Percentiles rank a stretch among this genome's conserved stretches.
Conservation (phyloP, 1,140 invertebrate species). For the Stegodyphus mimosarum region DNA sequence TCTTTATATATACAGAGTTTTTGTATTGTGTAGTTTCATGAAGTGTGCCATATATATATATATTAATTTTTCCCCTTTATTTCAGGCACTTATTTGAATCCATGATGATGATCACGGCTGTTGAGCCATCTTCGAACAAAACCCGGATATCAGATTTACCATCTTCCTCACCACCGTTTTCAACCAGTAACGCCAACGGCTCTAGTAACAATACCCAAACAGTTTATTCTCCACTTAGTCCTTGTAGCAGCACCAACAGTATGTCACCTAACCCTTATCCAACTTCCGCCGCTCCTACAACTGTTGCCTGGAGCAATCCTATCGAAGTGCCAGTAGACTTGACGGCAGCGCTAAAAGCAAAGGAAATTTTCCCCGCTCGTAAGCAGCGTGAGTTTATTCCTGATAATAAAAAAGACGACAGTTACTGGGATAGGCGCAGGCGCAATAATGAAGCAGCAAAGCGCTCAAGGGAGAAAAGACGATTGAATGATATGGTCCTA, state of each 20-base stretch:
- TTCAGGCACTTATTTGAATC: background rate
- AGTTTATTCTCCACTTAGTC: conserved; percentile 7
- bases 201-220: background rate
- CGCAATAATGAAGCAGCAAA: conserved; percentile 97
- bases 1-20: background rate
- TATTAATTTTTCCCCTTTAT: conserved; percentile 10
- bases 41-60: background rate
- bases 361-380: conserved; percentile 68
- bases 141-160: background rate
- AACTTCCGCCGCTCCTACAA: background rate
- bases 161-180: background rate
- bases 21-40: background rate
- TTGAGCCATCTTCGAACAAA: conserved; percentile 23
- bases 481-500: conserved; percentile 96
- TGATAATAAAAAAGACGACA: conserved; percentile 95
- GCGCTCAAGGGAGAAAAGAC: conserved; percentile 91
- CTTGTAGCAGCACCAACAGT: conserved; percentile 15
- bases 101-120: conserved; percentile 51
- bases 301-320: background rate
- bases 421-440: conserved; percentile 94
- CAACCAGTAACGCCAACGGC: background rate
- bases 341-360: conserved; percentile 10
- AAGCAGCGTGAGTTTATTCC: conserved; percentile 97
- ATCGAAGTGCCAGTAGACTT: conserved; percentile 48
- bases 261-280: conserved; percentile 54